A percentile compares a stretch with the other conserved stretches of the same genome.
phyloP scores from a whole-genome alignment of 2,113 vertebrate species.

The Pterocles orientalis region DNA sequence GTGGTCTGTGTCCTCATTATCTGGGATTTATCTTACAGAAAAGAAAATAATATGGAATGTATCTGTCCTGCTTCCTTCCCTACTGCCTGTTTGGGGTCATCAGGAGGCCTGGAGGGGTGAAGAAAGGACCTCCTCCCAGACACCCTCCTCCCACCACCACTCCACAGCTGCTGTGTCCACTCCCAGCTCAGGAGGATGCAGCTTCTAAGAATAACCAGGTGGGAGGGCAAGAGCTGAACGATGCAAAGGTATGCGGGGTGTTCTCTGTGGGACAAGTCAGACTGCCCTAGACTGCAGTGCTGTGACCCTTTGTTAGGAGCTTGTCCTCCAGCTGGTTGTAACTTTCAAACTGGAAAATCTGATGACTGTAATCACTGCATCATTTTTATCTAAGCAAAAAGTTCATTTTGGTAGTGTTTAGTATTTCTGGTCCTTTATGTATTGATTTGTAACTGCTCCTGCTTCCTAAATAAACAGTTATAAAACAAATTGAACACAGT shows the following conservation, averaged over 20 bases:
- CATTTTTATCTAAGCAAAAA: constrained; percentile 3
- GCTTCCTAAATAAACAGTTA: constrained; percentile 53
- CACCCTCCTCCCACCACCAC: neutral
- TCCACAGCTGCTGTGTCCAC: neutral
- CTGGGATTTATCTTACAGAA: neutral
- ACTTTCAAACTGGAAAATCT: constrained; percentile 21
- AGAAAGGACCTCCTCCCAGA: rapidly evolving
- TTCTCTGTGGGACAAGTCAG: neutral
- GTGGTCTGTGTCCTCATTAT: neutral
- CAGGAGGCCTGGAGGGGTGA: neutral
- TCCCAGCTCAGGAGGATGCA: neutral
- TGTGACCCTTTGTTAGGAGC: neutral
- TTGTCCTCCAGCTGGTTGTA: constrained; percentile 5
- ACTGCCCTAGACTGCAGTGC: neutral
- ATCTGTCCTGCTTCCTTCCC: neutral
- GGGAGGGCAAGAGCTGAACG: neutral
- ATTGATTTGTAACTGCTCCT: constrained; percentile 57
- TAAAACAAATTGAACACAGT: constrained; percentile 35
- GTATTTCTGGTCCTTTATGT: constrained; percentile 33
- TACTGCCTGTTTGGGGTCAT: neutral
- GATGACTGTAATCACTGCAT: constrained; percentile 12
- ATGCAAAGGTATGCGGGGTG: rapidly evolving
- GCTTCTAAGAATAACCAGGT: neutral
- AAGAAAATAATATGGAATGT: neutral
- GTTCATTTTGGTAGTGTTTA: constrained; percentile 19